Evolutionary conservation across 2,113 vertebrate species (phyloP), one percentile per base, ranked within the genome.

Genomic region (Pelecanus crispus): DNA sequence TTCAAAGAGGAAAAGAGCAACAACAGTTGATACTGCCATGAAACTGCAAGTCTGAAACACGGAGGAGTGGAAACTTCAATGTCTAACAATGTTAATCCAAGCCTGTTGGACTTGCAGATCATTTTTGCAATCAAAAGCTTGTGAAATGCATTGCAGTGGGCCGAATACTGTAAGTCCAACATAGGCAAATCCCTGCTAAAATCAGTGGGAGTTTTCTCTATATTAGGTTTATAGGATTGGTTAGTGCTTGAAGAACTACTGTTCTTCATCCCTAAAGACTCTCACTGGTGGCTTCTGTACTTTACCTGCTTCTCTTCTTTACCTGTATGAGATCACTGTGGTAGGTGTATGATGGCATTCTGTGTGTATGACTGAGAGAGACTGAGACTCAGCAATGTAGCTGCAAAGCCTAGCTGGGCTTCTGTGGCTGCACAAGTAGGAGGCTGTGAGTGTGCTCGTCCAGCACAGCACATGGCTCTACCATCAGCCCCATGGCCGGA

Each of bases 1-100:
- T 95, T 95, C 79, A 92, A 82, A 77, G 45, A 93, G 70, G 34
- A 44, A 40, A 94, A 90, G 63, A 87, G 65, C 83, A 95, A 62
- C 65, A 82, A 49, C 26, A 52, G 70, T 75, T 65, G 86, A 82
- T 70, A 62, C 53, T 91, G 68, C 26, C 29, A 49, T 32, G 50
- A 91, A 81, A 34, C 17, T 88, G 89, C 66, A 93, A 91, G 55
- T 34, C 68, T 93, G 47, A 82, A 94, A 84, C 56, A 49, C 0
- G 0, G 58, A 92, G 45, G 21, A 87, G 32, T 75, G 32, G 73
- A 77, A 80, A 77, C 17, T 34, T 87, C 36, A 34, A 5, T 50
- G 45, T 50, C 55, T 90, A 95, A 72, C 49, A 85, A 40, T 7
- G 24, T 34, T 88, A 80, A 77, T 56, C 50, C 40, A 62, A 80